These are phyloP conservation scores for Dryoscopus gambensis DNA, from an alignment of 2,113 vertebrate species.

Conservation along the genomic window DNA sequence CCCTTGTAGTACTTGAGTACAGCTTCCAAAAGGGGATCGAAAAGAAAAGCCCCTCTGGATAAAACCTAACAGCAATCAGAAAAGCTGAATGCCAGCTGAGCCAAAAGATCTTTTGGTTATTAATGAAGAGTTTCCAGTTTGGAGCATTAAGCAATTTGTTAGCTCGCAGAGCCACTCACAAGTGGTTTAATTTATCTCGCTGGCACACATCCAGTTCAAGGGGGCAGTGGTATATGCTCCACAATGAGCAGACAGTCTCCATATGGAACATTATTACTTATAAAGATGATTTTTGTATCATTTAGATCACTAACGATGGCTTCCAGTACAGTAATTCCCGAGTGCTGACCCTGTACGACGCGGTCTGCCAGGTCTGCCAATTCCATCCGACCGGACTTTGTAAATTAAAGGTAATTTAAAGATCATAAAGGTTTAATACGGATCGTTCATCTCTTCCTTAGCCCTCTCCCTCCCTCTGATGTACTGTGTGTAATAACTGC, in stretches of 20 bases:
- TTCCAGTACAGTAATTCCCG: slow-evolving; percentile 74
- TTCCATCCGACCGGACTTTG: slow-evolving; percentile 71
- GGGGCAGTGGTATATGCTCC: not conserved
- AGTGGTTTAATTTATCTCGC: slow-evolving; percentile 44
- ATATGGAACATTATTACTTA: slow-evolving; percentile 43
- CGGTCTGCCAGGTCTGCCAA: slow-evolving; percentile 77
- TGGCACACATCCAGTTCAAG: slow-evolving; percentile 29
- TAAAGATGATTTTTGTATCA: slow-evolving; percentile 41
- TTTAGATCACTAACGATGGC: slow-evolving; percentile 79
- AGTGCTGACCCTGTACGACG: slow-evolving; percentile 77
- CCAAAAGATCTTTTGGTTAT: slow-evolving; percentile 44
- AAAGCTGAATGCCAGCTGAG: slow-evolving; percentile 9
- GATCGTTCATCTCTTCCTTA: slow-evolving; percentile 36
- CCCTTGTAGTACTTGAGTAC: not conserved
- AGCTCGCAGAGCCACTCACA: slow-evolving; percentile 14
- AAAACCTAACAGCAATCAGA: not conserved
- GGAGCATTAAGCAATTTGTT: slow-evolving; percentile 44
- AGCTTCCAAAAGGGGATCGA: not conserved
- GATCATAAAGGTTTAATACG: slow-evolving; percentile 40
- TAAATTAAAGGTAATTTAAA: slow-evolving; percentile 85
- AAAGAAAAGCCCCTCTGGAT: not conserved
- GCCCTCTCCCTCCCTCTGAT: slow-evolving; percentile 3
- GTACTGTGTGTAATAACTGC: not conserved
- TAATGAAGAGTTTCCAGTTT: slow-evolving; percentile 51
- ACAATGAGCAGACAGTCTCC: slow-evolving; percentile 45